A percentile compares a stretch with the other conserved stretches of the same genome.
phyloP scores from a whole-genome alignment of 2,797 vertebrate genomes.

The Galagoides demidoff region DNA sequence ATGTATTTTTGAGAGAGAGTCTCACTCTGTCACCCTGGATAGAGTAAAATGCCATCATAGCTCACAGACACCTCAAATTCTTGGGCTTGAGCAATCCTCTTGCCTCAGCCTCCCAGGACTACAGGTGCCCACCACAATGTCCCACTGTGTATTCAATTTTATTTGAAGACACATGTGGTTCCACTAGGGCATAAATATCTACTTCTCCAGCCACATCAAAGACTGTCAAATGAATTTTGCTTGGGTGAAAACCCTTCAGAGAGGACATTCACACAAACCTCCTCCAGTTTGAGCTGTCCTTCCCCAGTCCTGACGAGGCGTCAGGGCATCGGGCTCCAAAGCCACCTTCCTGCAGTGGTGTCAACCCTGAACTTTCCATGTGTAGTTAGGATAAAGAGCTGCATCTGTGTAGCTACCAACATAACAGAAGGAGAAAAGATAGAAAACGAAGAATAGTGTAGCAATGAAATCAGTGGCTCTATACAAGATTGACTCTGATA shows the following conservation, averaged over 20 bases:
- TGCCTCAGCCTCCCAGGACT: no score
- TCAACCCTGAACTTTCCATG: neutral
- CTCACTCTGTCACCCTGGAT: no score
- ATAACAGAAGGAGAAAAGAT: neutral
- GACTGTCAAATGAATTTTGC: neutral
- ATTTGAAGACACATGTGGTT: neutral
- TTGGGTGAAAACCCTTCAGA: neutral
- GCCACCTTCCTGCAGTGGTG: no score
- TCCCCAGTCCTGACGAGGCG: rapidly evolving
- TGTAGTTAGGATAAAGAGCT: neutral
- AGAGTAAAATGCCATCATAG: no score
- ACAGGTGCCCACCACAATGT: no score
- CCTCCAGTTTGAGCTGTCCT: neutral
- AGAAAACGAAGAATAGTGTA: neutral
- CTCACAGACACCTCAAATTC: no score
- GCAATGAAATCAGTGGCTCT: neutral
- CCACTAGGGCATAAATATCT: neutral
- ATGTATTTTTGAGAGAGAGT: no score
- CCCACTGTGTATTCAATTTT: neutral
- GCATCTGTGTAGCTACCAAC: neutral
- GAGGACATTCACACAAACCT: neutral
- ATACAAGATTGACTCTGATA: slow-evolving; percentile 4
- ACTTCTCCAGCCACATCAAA: neutral
- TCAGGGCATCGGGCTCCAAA: neutral
- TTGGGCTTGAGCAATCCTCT: no score